Evolutionary conservation across 1,140 invertebrate species (phyloP), one percentile per base, ranked within the genome.

Genomic region (Myzus persicae): DNA sequence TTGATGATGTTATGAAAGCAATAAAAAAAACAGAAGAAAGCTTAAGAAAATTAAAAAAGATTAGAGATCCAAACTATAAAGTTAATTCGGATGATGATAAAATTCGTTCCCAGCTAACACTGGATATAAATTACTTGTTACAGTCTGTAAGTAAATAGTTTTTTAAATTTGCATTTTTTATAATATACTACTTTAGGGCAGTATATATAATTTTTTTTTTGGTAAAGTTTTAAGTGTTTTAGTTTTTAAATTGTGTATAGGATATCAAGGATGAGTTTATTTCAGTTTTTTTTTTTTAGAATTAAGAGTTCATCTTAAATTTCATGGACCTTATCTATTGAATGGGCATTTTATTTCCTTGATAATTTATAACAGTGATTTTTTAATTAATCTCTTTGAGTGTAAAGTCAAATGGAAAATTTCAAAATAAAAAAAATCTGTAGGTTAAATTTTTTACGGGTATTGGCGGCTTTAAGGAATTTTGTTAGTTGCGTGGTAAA

Each of bases 1-100:
- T 93, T 40, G 81, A 93, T 84, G 91, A 93, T 93, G 91, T 93
- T 1, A 84, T 93, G 76, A 93, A 93, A 93, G 91, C 91, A 8
- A 93, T 93, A 26, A 93, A 93, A 40, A 93, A 93, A 84, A 93
- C 91, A 9, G 91, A 93, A 93, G 91, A 93, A 93, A 93, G 91
- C 31, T 93, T 93, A 48, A 93, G 91, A 42, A 93, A 93, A 51
- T 42, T 93, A 7, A 93, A 93, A 42, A 93, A 93, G 9, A 84
- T 93, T 54, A 93, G 91, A 84, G 91, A 93, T 85, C 91, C 91
- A 26, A 93, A 93, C 36, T 93, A 93, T 5, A 93, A 93, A 84
- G 81, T 93, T n/a, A 93, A 93, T 40, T 81, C 76, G 85, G 91
- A 93, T 93, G 91, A 93, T 85, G 91, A 93, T 93, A 93, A 93